Evolutionary conservation across 2,888 invertebrate species (phyloP).

Genomic region (Oxyteleia sp.): DNA sequence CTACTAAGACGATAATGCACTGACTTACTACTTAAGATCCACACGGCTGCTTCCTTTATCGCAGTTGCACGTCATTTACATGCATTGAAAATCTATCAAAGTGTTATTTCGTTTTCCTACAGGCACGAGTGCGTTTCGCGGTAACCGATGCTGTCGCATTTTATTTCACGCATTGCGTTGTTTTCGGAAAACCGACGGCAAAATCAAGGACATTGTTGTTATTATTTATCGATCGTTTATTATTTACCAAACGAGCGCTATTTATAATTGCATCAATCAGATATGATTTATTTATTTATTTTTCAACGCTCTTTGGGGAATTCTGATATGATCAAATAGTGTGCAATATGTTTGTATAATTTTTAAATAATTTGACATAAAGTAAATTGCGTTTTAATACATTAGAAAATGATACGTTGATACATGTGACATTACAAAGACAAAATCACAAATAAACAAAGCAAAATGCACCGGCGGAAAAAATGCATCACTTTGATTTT

Average conservation of each 20-base stretch:
- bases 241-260: slow-evolving; percentile 7
- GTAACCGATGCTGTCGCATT: no score
- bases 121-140: slow-evolving; percentile 9
- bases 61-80: slow-evolving; percentile 49
- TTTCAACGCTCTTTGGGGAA: not conserved
- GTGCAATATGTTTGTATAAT: not conserved
- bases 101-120: not conserved
- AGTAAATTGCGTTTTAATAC: not conserved
- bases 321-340: slow-evolving; percentile 2
- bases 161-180: no score
- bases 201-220: not conserved
- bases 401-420: not conserved
- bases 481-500: no score
- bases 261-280: slow-evolving; percentile 13
- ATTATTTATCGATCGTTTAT: not conserved
- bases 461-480: no score
- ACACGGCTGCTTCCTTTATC: slow-evolving; percentile 31
- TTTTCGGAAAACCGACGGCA: no score
- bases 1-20: slow-evolving; percentile 65
- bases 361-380: slow-evolving; percentile 1
- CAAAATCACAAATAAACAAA: not conserved
- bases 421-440: not conserved
- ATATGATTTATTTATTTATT: slow-evolving; percentile 10
- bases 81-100: slow-evolving; percentile 48
- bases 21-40: slow-evolving; percentile 57